Evolutionary conservation across 2,113 vertebrate genomes (phyloP).

Genomic region (Chiloscyllium plagiosum): DNA sequence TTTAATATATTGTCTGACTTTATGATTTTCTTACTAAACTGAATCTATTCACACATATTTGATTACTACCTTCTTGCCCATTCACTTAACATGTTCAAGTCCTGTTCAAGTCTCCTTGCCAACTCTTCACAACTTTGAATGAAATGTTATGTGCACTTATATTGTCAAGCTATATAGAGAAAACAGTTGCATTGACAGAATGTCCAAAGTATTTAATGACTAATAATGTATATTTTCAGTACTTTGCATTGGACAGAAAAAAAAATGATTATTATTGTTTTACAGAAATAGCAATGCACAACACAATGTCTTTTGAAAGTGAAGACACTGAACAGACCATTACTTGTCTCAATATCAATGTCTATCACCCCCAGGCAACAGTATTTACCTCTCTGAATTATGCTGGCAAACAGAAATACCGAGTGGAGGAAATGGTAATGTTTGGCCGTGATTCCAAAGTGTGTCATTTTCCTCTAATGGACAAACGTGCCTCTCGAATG

Average conservation of each 20-base stretch:
- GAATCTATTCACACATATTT: too few relatives aligned
- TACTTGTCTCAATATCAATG: slow-evolving; percentile 67
- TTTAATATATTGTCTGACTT: too few relatives aligned
- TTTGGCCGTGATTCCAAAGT: slow-evolving; percentile 67
- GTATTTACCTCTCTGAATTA: slow-evolving; percentile 60
- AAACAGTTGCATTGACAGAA: background rate
- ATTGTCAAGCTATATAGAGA: background rate
- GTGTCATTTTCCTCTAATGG: slow-evolving; percentile 65
- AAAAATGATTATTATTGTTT: background rate
- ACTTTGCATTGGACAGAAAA: background rate
- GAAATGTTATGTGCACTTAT: background rate
- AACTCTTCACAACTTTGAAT: too few relatives aligned
- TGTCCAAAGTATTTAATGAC: background rate
- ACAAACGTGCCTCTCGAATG: slow-evolving; percentile 69
- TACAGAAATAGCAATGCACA: slow-evolving; percentile 38
- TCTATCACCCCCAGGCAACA: slow-evolving; percentile 72
- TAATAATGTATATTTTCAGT: background rate
- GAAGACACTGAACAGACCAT: slow-evolving; percentile 71
- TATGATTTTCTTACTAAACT: too few relatives aligned
- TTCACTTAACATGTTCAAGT: too few relatives aligned
- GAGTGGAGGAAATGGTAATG: slow-evolving; percentile 59
- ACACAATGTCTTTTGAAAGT: slow-evolving; percentile 57
- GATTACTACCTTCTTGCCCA: too few relatives aligned
- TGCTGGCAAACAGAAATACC: slow-evolving; percentile 44
- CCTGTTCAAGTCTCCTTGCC: too few relatives aligned